Conservation (phyloP, 1,140 invertebrate species). For the Euura lappo region DNA sequence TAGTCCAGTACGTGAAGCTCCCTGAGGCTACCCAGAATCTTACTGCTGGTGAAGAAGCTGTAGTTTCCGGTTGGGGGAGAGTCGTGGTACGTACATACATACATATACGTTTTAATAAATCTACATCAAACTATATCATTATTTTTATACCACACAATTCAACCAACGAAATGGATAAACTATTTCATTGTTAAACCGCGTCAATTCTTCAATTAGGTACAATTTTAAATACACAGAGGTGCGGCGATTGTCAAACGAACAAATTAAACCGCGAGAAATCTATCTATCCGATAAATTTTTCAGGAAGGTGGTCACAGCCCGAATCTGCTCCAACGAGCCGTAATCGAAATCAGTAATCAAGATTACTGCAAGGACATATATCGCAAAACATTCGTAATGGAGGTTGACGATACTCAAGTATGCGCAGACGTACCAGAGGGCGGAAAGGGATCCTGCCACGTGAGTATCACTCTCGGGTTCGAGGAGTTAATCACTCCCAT, state of each 20-base stretch:
- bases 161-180: too few species aligned
- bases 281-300: conserved; percentile 1
- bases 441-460: conserved; percentile 30
- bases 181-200: too few species aligned
- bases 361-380: conserved; percentile 23
- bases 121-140: too few species aligned
- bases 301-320: conserved; percentile 21
- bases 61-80: conserved; percentile 37
- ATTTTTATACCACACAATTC: too few species aligned
- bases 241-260: too few species aligned
- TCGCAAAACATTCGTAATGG: not conserved
- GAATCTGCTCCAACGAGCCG: conserved; percentile 19
- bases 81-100: conserved; percentile 16
- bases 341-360: conserved; percentile 25
- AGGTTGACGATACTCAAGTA: conserved; percentile 26
- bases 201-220: too few species aligned
- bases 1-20: not conserved
- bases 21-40: not conserved
- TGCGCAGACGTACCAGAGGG: conserved; percentile 30
- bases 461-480: conserved; percentile 19
- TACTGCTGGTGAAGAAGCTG: conserved; percentile 12
- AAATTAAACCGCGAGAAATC: too few species aligned
- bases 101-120: too few species aligned
- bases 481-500: too few species aligned
- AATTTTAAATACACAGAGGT: too few species aligned